These are phyloP conservation scores for Homalodisca vitripennis DNA, from an alignment of 1,140 invertebrate genomes.

Conservation along the genomic window DNA sequence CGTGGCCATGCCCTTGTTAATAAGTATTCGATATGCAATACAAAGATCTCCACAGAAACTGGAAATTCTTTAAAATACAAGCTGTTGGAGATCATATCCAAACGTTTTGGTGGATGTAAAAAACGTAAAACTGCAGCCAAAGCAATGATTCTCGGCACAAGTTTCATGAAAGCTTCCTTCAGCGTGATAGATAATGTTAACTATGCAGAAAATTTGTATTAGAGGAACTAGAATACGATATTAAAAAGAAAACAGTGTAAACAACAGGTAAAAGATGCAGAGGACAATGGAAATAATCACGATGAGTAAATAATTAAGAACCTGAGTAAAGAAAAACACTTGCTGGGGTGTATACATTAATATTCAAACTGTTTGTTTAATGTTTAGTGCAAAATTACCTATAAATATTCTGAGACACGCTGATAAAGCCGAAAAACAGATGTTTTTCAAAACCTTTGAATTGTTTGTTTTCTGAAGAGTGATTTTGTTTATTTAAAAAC, in stretches of 20 bases:
- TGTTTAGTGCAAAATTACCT: no score
- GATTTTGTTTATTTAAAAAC: no score
- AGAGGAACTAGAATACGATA: slow-evolving; percentile 38
- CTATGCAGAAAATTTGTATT: slow-evolving; percentile 39
- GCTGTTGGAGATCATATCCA: slow-evolving; percentile 33
- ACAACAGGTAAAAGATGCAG: background rate
- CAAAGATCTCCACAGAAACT: slow-evolving; percentile 31
- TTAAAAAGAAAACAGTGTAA: background rate
- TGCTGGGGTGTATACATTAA: no score
- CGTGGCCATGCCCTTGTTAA: slow-evolving; percentile 41
- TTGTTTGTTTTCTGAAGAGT: no score
- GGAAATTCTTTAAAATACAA: background rate
- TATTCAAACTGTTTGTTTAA: no score
- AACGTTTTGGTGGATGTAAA: slow-evolving; percentile 39
- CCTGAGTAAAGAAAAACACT: background rate
- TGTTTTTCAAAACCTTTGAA: no score
- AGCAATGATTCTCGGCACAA: slow-evolving; percentile 42
- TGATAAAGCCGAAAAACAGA: no score
- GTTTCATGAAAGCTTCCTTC: slow-evolving; percentile 44
- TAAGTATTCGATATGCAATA: slow-evolving; percentile 40
- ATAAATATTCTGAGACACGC: no score
- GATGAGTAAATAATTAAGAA: background rate
- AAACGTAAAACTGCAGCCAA: slow-evolving; percentile 40
- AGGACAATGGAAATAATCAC: background rate
- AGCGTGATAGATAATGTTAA: slow-evolving; percentile 40